Evolutionary conservation across 2,888 invertebrate species (phyloP).

Genomic region (Metopia argyrocephala): DNA sequence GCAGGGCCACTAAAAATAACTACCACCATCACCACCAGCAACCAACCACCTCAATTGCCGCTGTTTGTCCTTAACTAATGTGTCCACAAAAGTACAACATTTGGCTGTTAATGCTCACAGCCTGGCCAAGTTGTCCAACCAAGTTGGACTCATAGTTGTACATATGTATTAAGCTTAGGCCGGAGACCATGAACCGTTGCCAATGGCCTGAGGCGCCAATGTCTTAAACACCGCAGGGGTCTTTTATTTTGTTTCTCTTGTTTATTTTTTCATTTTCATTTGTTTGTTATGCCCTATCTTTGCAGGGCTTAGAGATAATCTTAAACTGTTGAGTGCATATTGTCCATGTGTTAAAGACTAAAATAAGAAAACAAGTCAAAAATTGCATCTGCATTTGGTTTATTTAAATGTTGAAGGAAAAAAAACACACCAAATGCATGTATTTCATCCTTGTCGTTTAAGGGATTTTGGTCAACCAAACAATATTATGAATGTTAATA

Average conservation of each 20-base stretch:
- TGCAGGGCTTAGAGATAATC: constrained; percentile 59
- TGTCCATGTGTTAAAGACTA: constrained; percentile 52
- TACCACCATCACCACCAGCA: not conserved
- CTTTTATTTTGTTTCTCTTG: constrained; percentile 57
- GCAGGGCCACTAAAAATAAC: constrained; percentile 51
- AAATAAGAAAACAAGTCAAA: constrained; percentile 51
- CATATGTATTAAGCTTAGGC: constrained; percentile 58
- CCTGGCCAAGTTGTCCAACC: not conserved
- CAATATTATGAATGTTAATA: constrained; percentile 50
- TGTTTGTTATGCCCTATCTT: constrained; percentile 6
- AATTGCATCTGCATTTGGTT: constrained; percentile 61
- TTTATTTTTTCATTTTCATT: constrained; percentile 58
- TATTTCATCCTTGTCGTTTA: constrained; percentile 30
- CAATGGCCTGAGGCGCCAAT: constrained; percentile 73
- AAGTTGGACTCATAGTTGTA: constrained; percentile 5
- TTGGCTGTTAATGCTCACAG: not conserved
- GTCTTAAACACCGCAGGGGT: constrained; percentile 73
- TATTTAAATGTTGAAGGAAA: not conserved
- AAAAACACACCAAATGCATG: not conserved
- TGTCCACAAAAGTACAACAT: not conserved
- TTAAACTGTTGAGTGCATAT: constrained; percentile 67
- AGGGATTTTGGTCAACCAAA: constrained; percentile 56
- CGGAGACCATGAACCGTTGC: constrained; percentile 56
- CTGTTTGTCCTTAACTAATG: constrained; percentile 9
- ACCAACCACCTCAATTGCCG: constrained; percentile 9